Evolutionary conservation across 92 coral and sea anemone species (phyloP).

Genomic region (Parazoanthus darwini): DNA sequence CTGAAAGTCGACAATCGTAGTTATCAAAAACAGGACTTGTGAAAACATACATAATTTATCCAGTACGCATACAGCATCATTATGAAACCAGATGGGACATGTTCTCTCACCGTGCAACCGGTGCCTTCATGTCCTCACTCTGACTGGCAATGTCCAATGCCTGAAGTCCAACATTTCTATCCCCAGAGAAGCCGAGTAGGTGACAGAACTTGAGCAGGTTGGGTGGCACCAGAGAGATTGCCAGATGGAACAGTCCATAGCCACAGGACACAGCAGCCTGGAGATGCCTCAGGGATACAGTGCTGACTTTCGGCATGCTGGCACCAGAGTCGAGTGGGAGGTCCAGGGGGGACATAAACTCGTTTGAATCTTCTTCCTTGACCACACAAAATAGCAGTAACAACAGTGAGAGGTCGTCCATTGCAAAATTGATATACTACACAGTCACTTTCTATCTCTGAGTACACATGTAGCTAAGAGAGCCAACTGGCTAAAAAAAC

Average conservation of each 20-base stretch:
- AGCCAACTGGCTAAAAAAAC: too few relatives aligned
- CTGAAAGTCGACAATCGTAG: too few relatives aligned
- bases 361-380: constrained; percentile 61
- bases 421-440: background rate
- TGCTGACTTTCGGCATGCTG: constrained; percentile 39
- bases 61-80: background rate
- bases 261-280: constrained; percentile 98
- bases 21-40: too few relatives aligned
- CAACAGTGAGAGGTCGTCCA: background rate
- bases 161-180: constrained; percentile 87
- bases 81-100: background rate
- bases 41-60: too few relatives aligned
- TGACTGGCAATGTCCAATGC: constrained; percentile 90
- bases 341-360: constrained; percentile 61
- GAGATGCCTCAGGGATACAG: constrained; percentile 74
- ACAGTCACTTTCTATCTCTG: too few relatives aligned
- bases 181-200: constrained; percentile 90
- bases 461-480: too few relatives aligned
- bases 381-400: background rate
- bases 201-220: constrained; percentile 87
- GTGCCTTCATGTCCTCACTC: constrained; percentile 99
- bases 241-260: constrained; percentile 93
- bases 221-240: constrained; percentile 94
- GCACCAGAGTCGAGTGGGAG: constrained; percentile 48
- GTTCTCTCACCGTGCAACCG: constrained; percentile 78